Evolutionary conservation across 2,888 invertebrate genomes (phyloP).

Genomic region (Pseudococcus longispinus): DNA sequence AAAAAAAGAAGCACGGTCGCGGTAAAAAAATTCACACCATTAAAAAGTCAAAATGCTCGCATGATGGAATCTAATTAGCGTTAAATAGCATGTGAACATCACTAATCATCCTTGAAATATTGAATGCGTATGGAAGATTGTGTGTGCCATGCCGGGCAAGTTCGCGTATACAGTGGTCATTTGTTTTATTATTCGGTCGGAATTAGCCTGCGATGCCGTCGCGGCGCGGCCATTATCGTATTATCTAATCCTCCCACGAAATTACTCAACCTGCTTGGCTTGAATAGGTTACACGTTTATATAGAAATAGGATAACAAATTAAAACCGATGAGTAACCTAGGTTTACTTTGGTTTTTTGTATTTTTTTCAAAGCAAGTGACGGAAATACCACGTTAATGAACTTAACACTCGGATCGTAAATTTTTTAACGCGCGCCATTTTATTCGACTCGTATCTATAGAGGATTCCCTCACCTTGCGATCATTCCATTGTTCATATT

Average conservation of each 20-base stretch:
- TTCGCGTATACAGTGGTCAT: not conserved
- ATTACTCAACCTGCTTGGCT: constrained; percentile 9
- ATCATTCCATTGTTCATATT: constrained; percentile 27
- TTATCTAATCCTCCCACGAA: constrained; percentile 37
- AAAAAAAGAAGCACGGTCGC: not conserved
- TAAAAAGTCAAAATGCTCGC: constrained; percentile 12
- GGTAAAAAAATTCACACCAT: constrained; percentile 3
- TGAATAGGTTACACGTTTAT: not conserved
- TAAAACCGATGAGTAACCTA: constrained; percentile 29
- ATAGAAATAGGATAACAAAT: not conserved
- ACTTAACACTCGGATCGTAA: constrained; percentile 22
- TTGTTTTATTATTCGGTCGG: constrained; percentile 1
- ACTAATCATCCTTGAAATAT: constrained; percentile 39
- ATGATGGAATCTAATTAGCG: constrained; percentile 9
- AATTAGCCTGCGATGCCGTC: not conserved
- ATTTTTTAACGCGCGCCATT: not conserved
- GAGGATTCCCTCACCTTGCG: constrained; percentile 23
- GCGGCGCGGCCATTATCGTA: constrained; percentile 1
- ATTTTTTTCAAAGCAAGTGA: not conserved
- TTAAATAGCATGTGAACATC: constrained; percentile 29
- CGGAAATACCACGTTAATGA: constrained; percentile 34
- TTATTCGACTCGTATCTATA: not conserved
- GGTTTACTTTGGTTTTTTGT: constrained; percentile 9
- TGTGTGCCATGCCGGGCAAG: not conserved
- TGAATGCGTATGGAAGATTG: constrained; percentile 24